Percentiles rank a stretch among this genome's conserved stretches.
These are phyloP conservation scores for Pomacea canaliculata DNA, from an alignment of 2,888 invertebrate species.

Conservation along the genomic window DNA sequence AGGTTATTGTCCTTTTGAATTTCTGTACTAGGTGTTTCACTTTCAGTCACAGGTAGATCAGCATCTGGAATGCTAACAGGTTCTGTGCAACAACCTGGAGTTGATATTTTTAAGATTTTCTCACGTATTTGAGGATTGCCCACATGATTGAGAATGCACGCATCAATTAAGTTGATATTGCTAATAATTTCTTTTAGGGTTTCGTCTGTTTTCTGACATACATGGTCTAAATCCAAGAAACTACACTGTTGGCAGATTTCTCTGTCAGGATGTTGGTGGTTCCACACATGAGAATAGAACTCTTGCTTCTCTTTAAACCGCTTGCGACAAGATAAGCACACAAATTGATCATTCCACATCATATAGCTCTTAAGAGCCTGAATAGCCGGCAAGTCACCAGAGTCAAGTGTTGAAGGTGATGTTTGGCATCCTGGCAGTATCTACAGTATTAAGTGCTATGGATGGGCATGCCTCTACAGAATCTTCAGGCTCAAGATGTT, in stretches of 20 bases:
- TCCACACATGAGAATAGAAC: constrained; percentile 12
- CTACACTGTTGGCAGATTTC: background rate
- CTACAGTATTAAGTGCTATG: too few species aligned
- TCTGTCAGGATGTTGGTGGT: background rate
- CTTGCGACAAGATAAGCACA: background rate
- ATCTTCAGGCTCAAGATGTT: too few species aligned
- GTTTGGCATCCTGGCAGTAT: too few species aligned
- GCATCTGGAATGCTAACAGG: too few species aligned
- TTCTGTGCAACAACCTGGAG: too few species aligned
- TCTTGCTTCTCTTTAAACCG: background rate
- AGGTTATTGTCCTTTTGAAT: too few species aligned
- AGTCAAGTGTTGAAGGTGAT: too few species aligned
- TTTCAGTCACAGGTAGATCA: too few species aligned
- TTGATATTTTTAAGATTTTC: background rate
- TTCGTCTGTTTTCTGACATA: background rate
- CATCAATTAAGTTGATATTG: background rate
- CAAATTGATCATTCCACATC: background rate
- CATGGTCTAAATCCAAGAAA: background rate
- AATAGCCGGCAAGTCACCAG: too few species aligned
- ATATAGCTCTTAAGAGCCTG: background rate
- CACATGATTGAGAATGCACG: background rate
- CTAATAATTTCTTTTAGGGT: background rate
- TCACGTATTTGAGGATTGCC: background rate
- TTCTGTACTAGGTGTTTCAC: too few species aligned
- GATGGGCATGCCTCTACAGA: too few species aligned